phyloP scores from a whole-genome alignment of 2,888 invertebrate species.

The Alsophila aescularia region DNA sequence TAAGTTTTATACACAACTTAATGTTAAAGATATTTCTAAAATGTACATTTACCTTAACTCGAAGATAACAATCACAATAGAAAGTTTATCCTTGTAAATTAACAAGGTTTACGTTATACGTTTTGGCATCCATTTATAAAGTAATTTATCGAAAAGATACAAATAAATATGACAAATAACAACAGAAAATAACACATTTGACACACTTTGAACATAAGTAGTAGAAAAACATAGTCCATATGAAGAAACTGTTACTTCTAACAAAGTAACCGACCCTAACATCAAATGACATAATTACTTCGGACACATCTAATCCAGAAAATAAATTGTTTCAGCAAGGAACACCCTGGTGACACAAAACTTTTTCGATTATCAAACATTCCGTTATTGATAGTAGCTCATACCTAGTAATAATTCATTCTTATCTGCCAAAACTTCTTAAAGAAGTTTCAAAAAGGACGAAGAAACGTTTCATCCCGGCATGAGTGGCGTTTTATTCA shows the following conservation, averaged over 20 bases:
- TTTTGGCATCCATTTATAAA: conserved; percentile 31
- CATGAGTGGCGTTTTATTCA: conserved; percentile 63
- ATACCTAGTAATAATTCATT: conserved; percentile 68
- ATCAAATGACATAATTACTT: conserved; percentile 12
- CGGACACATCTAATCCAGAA: conserved; percentile 13
- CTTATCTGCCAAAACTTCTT: conserved; percentile 61
- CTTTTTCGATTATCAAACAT: conserved; percentile 73
- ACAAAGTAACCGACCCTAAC: conserved; percentile 4
- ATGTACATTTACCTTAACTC: conserved; percentile 50
- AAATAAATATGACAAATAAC: neutral
- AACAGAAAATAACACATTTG: neutral
- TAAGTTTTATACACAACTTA: conserved; percentile 55
- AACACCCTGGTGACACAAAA: conserved; percentile 55
- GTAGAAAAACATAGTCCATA: neutral
- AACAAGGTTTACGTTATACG: conserved; percentile 55
- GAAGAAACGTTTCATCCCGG: conserved; percentile 58
- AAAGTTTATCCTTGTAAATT: conserved; percentile 47
- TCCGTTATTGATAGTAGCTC: conserved; percentile 70
- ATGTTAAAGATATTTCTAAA: conserved; percentile 45
- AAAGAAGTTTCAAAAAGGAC: conserved; percentile 61
- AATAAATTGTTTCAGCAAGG: conserved; percentile 41
- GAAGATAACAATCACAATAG: conserved; percentile 63
- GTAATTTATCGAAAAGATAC: neutral
- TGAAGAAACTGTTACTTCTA: neutral
- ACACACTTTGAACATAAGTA: neutral